Evolutionary conservation across 2,113 vertebrate species (phyloP).

Genomic region (Scatophagus argus): DNA sequence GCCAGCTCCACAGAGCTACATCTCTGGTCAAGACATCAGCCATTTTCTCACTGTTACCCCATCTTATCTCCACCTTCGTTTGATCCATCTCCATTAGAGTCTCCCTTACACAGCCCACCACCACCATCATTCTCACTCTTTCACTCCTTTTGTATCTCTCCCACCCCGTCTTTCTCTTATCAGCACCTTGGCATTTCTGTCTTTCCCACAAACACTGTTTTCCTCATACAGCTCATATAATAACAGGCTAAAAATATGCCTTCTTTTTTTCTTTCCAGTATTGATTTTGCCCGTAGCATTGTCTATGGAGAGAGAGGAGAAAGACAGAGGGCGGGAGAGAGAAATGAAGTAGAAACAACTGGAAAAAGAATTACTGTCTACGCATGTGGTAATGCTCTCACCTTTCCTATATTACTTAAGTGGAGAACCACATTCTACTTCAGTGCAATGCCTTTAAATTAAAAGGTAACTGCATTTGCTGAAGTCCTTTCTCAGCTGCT

Average conservation of each 20-base stretch:
- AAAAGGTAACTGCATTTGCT: conserved; percentile 51
- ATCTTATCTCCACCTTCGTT: conserved; percentile 77
- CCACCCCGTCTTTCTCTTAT: conserved; percentile 66
- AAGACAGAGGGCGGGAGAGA: conserved; percentile 62
- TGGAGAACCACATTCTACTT: conserved; percentile 53
- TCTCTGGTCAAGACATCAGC: conserved; percentile 62
- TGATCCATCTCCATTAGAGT: conserved; percentile 82
- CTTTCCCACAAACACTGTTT: conserved; percentile 82
- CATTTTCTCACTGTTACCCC: conserved; percentile 78
- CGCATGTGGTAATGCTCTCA: conserved; percentile 70
- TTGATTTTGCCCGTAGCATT: conserved; percentile 89
- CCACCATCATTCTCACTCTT: conserved; percentile 64
- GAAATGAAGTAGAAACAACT: conserved; percentile 74
- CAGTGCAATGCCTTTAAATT: conserved; percentile 66
- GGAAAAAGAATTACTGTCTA: conserved; percentile 74
- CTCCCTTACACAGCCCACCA: conserved; percentile 44
- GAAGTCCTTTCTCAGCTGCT: conserved; percentile 31
- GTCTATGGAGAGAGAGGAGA: conserved; percentile 80
- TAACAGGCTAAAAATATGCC: conserved; percentile 88
- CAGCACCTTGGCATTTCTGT: conserved; percentile 75
- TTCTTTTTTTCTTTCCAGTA: conserved; percentile 79
- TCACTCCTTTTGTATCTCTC: conserved; percentile 61
- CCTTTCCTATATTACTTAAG: conserved; percentile 68
- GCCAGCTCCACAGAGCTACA: background rate
- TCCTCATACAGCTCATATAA: conserved; percentile 83